Conservation (phyloP, 2,113 vertebrate genomes). For the Casuarius casuarius region DNA sequence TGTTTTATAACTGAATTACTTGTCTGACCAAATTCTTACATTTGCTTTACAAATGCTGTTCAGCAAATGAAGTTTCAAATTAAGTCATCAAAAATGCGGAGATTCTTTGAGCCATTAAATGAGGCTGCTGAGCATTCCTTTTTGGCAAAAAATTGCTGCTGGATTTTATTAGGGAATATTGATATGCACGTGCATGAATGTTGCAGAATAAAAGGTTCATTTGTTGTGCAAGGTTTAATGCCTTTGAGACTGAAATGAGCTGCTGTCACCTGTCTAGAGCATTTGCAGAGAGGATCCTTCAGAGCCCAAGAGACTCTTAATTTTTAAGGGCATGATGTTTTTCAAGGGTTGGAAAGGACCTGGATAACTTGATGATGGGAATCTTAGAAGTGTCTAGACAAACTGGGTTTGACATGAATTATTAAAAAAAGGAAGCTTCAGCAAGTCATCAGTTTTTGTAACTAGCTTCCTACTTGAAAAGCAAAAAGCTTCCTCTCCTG, state of each 20-base stretch:
- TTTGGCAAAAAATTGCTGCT: not conserved
- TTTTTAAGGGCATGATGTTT: not conserved
- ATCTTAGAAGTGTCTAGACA: not conserved
- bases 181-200: not conserved
- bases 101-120: not conserved
- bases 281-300: not conserved
- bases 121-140: not conserved
- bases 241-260: not conserved
- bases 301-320: not conserved
- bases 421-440: not conserved
- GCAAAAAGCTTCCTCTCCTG: not conserved
- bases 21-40: not conserved
- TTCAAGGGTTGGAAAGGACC: not conserved
- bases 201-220: not conserved
- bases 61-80: not conserved
- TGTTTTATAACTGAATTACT: not conserved
- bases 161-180: not conserved
- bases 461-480: not conserved
- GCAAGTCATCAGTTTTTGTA: not conserved
- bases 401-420: not conserved
- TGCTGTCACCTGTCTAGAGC: not conserved
- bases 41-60: not conserved
- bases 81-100: not conserved
- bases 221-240: not conserved
- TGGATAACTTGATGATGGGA: not conserved